Conservation (phyloP, 2,888 invertebrate species). For the Callyntrura guangdongensis region DNA sequence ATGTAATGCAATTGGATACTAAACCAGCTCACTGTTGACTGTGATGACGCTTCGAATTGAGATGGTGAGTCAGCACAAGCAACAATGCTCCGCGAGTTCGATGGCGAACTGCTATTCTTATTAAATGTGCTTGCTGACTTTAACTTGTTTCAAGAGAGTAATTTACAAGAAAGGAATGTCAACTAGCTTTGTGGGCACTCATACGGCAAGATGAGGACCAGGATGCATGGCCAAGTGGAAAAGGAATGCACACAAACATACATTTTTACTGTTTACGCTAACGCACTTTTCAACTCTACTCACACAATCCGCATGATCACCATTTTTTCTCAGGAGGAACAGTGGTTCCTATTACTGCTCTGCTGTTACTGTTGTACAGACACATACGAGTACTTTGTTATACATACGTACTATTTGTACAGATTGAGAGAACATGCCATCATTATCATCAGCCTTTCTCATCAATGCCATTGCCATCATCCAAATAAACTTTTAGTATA, state of each 20-base stretch:
- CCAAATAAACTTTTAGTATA: constrained; percentile 28
- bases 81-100: background rate
- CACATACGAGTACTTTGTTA: background rate
- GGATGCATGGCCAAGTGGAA: constrained; percentile 13
- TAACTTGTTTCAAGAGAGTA: constrained; percentile 71
- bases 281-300: constrained; percentile 40
- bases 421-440: constrained; percentile 41
- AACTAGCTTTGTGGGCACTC: constrained; percentile 43
- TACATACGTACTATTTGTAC: background rate
- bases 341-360: background rate
- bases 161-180: constrained; percentile 73
- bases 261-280: constrained; percentile 7
- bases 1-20: constrained; percentile 43
- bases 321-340: constrained; percentile 27
- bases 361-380: background rate
- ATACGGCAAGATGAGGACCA: background rate
- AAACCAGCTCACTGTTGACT: background rate
- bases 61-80: constrained; percentile 65
- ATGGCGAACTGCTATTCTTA: constrained; percentile 25
- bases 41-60: background rate
- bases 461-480: constrained; percentile 46
- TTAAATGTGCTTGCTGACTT: constrained; percentile 51
- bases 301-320: constrained; percentile 7
- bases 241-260: background rate
- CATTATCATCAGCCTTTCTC: constrained; percentile 25